Evolutionary conservation across 2,888 invertebrate species (phyloP).

Genomic region (Drosophila algonquin): DNA sequence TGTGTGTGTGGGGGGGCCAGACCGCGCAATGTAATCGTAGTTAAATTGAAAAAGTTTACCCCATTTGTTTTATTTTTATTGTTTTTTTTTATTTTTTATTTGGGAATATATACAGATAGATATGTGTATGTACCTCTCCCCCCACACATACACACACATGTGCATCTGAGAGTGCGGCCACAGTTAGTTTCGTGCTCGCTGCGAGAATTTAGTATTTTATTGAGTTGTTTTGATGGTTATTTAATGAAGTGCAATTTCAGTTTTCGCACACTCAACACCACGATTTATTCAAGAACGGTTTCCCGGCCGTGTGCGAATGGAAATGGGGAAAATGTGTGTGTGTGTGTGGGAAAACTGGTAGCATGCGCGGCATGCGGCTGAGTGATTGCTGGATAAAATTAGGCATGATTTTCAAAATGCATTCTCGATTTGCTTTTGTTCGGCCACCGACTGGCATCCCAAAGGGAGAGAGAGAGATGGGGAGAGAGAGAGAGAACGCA

Average conservation of each 20-base stretch:
- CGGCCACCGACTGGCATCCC: too few species aligned
- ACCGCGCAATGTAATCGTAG: constrained; percentile 62
- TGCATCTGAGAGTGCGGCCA: constrained; percentile 25
- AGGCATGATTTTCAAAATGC: constrained; percentile 49
- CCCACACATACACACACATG: constrained; percentile 23
- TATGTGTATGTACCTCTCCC: neutral
- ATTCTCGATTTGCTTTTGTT: constrained; percentile 24
- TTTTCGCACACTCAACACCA: constrained; percentile 55
- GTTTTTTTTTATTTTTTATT: constrained; percentile 40
- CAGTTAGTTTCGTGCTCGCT: constrained; percentile 51
- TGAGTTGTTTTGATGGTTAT: constrained; percentile 78
- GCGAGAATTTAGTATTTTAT: constrained; percentile 72
- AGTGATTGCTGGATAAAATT: constrained; percentile 61
- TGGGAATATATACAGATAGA: neutral
- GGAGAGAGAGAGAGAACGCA: neutral
- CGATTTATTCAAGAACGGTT: constrained; percentile 58
- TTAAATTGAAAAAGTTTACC: constrained; percentile 74
- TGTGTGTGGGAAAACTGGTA: neutral
- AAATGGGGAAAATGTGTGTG: neutral
- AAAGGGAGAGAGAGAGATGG: neutral
- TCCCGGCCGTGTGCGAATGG: constrained; percentile 39
- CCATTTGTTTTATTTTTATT: constrained; percentile 56
- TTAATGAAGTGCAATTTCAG: constrained; percentile 76
- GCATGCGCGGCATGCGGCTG: constrained; percentile 33
- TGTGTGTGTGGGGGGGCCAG: constrained; percentile 22